Evolutionary conservation across 2,888 invertebrate species (phyloP).

Genomic region (Trisateles emortualis): DNA sequence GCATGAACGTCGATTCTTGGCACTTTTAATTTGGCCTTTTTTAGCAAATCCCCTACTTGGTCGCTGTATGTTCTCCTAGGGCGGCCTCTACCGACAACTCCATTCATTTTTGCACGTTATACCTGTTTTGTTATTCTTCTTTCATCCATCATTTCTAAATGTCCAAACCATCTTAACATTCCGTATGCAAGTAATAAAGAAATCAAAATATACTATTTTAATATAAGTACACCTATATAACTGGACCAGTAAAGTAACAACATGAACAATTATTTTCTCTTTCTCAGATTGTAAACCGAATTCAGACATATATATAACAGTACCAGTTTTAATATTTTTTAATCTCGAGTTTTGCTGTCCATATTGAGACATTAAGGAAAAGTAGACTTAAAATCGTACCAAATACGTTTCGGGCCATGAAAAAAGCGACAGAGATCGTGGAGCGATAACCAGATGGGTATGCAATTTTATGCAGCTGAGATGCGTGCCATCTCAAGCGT

Average conservation of each 20-base stretch:
- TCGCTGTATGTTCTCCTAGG: too few species aligned
- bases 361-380: slow-evolving; percentile 65
- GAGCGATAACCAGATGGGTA: slow-evolving; percentile 21
- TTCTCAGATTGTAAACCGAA: slow-evolving; percentile 35
- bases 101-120: too few species aligned
- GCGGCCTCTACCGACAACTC: too few species aligned
- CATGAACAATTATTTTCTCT: slow-evolving; percentile 18
- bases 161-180: too few species aligned
- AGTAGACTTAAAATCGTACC: slow-evolving; percentile 47
- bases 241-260: slow-evolving; percentile 8
- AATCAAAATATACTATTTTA: too few species aligned
- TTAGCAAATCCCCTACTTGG: too few species aligned
- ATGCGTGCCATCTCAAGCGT: neutral
- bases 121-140: too few species aligned
- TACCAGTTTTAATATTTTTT: slow-evolving; percentile 50
- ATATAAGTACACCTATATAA: too few species aligned
- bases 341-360: slow-evolving; percentile 53
- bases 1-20: too few species aligned
- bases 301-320: slow-evolving; percentile 25
- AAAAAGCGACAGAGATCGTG: slow-evolving; percentile 27
- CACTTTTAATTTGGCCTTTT: too few species aligned
- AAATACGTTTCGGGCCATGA: slow-evolving; percentile 25
- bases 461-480: slow-evolving; percentile 1
- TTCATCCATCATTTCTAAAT: too few species aligned
- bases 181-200: too few species aligned